phyloP scores from a whole-genome alignment of 2,888 invertebrate genomes.

The Hypsopygia costalis region DNA sequence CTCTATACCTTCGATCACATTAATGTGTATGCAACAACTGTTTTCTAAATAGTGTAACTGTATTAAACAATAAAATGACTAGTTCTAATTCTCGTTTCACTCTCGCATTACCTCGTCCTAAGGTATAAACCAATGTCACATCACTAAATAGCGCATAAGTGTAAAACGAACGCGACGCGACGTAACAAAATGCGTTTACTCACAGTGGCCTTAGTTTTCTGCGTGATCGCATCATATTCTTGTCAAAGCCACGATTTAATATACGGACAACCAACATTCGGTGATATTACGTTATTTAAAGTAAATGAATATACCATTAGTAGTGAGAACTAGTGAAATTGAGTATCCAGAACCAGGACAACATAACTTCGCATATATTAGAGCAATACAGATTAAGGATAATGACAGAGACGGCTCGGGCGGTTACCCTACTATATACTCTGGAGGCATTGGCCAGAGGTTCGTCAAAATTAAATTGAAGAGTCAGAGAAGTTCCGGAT shows the following conservation, averaged over 20 bases:
- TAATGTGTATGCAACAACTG: no score
- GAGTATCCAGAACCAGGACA: constrained; percentile 58
- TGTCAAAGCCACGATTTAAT: constrained; percentile 60
- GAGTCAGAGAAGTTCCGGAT: constrained; percentile 56
- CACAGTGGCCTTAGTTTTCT: constrained; percentile 36
- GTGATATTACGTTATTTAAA: constrained; percentile 57
- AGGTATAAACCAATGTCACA: constrained; percentile 48
- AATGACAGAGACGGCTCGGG: constrained; percentile 53
- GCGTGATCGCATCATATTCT: constrained; percentile 36
- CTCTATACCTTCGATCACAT: no score
- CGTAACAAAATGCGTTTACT: constrained; percentile 53
- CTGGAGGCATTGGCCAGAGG: constrained; percentile 65
- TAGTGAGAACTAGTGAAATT: constrained; percentile 48
- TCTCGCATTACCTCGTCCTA: constrained; percentile 39
- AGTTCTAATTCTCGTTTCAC: background rate
- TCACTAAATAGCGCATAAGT: constrained; percentile 51
- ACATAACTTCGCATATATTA: constrained; percentile 55
- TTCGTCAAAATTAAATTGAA: constrained; percentile 66
- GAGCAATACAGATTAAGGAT: constrained; percentile 57
- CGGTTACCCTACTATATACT: constrained; percentile 53
- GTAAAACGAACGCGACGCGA: constrained; percentile 16
- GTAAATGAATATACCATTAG: constrained; percentile 53
- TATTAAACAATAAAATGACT: no score
- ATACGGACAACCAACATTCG: constrained; percentile 52
- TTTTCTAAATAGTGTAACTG: no score